phyloP scores from a whole-genome alignment of 2,888 invertebrate species.

The Sylvicola fuscatus region DNA sequence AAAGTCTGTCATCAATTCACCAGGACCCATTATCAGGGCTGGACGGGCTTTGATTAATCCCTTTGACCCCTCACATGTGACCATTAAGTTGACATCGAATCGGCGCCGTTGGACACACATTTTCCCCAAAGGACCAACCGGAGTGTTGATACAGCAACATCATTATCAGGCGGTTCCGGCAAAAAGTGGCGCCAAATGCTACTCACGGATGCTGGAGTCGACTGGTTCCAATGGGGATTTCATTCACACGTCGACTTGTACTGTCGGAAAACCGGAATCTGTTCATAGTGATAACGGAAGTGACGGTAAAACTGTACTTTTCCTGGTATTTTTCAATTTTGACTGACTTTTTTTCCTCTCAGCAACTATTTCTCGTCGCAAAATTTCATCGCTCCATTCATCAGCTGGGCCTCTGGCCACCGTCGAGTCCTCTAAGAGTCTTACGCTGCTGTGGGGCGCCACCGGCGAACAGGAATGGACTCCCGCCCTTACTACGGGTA shows the following conservation, averaged over 20 bases:
- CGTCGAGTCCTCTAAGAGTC: slow-evolving; percentile 22
- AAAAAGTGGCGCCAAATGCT: slow-evolving; percentile 23
- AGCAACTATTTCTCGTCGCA: slow-evolving; percentile 1
- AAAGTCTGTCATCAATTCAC: slow-evolving; percentile 10
- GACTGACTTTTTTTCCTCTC: background rate
- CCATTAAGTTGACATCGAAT: slow-evolving; percentile 88
- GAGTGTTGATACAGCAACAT: slow-evolving; percentile 80
- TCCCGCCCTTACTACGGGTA: slow-evolving; percentile 85
- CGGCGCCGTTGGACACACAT: slow-evolving; percentile 95
- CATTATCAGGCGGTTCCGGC: slow-evolving; percentile 74
- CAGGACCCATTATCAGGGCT: slow-evolving; percentile 33
- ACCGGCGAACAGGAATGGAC: slow-evolving; percentile 97
- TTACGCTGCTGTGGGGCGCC: slow-evolving; percentile 76
- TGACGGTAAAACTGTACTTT: slow-evolving; percentile 9
- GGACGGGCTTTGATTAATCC: slow-evolving; percentile 87
- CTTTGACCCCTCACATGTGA: slow-evolving; percentile 93
- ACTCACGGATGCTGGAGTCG: slow-evolving; percentile 11
- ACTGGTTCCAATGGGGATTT: slow-evolving; percentile 18
- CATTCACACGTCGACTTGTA: slow-evolving; percentile 19
- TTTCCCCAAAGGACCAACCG: slow-evolving; percentile 88
- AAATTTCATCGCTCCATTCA: slow-evolving; percentile 8
- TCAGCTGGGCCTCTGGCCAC: slow-evolving; percentile 9
- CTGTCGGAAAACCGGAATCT: slow-evolving; percentile 6
- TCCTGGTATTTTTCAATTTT: background rate
- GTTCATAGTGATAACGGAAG: slow-evolving; percentile 15